Evolutionary conservation across 2,113 vertebrate species (phyloP).

Genomic region (Emydura subglobosa): DNA sequence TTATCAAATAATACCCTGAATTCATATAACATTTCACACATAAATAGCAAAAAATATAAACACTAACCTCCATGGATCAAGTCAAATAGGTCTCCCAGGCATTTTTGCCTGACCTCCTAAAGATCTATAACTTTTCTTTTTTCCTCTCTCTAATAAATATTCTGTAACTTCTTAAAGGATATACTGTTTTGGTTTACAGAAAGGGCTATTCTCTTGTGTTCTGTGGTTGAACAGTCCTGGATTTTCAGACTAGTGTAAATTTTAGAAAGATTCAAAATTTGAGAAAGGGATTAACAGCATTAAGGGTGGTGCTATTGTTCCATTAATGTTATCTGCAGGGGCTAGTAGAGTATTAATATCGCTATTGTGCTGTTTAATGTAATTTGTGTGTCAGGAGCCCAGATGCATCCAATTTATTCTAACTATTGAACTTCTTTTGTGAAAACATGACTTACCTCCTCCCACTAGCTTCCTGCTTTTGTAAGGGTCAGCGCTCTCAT

Average conservation of each 20-base stretch:
- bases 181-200: slow-evolving; percentile 17
- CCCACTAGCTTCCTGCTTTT: too few species aligned
- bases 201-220: background rate
- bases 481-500: background rate
- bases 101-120: slow-evolving; percentile 40
- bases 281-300: background rate
- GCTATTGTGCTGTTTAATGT: accelerated
- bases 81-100: slow-evolving; percentile 52
- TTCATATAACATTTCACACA: slow-evolving; percentile 66
- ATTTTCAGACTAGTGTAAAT: background rate
- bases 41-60: slow-evolving; percentile 61
- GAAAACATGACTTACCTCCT: background rate
- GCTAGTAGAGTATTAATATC: background rate
- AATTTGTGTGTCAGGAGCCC: background rate
- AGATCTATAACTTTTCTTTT: background rate
- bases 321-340: accelerated
- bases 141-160: slow-evolving; percentile 10
- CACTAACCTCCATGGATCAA: slow-evolving; percentile 46
- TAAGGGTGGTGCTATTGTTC: background rate
- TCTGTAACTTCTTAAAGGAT: slow-evolving; percentile 34
- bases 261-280: background rate
- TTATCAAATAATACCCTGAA: slow-evolving; percentile 63
- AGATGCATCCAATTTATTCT: background rate
- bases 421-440: background rate
- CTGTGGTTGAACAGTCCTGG: background rate